Base-by-base conservation (phyloP, 53 echinoderm and acorn worm genomes). In the Patiria pectinifera region DNA sequence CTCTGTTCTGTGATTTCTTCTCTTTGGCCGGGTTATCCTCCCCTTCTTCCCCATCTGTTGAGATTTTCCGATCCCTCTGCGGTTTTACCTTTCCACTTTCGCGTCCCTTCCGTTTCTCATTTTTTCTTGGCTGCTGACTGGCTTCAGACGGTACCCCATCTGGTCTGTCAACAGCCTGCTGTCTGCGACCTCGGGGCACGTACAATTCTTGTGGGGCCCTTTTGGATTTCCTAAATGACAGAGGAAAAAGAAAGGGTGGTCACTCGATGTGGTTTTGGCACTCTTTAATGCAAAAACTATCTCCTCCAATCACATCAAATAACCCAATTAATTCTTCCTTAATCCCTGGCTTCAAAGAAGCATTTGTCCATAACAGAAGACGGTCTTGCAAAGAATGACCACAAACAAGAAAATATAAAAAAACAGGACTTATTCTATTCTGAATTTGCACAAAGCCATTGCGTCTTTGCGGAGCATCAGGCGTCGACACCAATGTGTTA, bases 121-220 rank as follows among this genome's bases (percentile, higher is more conserved):
- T 90, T 66, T 77, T 76, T 49, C 76, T 58, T 16, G 60, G 24
- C 44, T 80, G 82, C 24, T 81, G 90, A 63, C 66, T 87, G 23
- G n/a, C 22, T 44, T 48, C 80, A n/a, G 84, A 69, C 25, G 62
- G n/a, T 58, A 25, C 87, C 76, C 45, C 88, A 22, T 74, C 71
- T 80, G 81, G 80, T 69, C 66, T 71, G 19, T 94, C 86, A 72
- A 61, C 70, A 82, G 80, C 86, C 26, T 75, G 62, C 69, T 77
- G 53, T 21, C 97, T 85, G n/a, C 89, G 85, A 9, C 83, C 88
- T 63, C 86, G 62, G 44, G 97, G 96, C 59, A 97, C 96, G 84
- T 97, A 97, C 59, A 97, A 91, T 76, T 96, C 93, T 91, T 97
- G 95, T 83, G 94, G 94, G 53, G 96, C 94, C 76, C 96, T 94